Evolutionary conservation across 64 coral and sea anemone genomes (phyloP), one percentile per base, ranked within the genome.

Genomic region (Stichodactyla helianthus): DNA sequence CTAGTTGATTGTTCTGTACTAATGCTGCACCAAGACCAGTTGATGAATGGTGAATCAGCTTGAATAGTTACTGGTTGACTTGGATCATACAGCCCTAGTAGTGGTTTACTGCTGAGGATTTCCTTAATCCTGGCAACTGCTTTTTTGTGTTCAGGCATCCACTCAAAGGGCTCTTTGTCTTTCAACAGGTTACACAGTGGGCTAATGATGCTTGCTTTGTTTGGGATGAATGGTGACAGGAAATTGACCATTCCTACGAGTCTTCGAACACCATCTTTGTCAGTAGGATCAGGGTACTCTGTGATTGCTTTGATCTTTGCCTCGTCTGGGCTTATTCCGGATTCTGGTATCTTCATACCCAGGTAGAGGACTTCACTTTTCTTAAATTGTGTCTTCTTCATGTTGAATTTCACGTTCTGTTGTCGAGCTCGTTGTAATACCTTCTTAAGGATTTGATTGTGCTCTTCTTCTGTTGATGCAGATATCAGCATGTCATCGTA

Each of bases 371-470:
- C 79, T 82, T 85, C 20, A 27, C 52, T 54, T 6, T 87, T 79
- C 85, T 92, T 82, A 55, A 91, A 81, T 67, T 91, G 89, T 51
- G 81, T 87, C 60, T 87, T 91, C 44, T 59, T 82, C 6, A 51
- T 31, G 22, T 87, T 82, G 27, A 91, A 86, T 50, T 82, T 87
- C 13, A 82, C 68, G 59, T 91, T 82, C 15, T 91, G 22, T n/a
- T 91, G 71, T 76, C 83, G 27, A 61, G 83, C 89, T 85, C 83
- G 44, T 22, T 52, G 44, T 63, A 91, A 79, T n/a, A 91, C 89
- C 53, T 86, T 91, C n/a, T 28, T 53, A 83, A 91, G 70, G 57
- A 79, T 85, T 64, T 87, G 89, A 82, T 86, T 84, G 25, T 82
- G 83, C 71, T 91, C 70, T 53, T 81, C 71, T 10, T 91, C 89